Percentiles rank a stretch among this genome's conserved stretches.
phyloP scores from a whole-genome alignment of 2,888 invertebrate species.

The Euspilapteryx auroguttella region DNA sequence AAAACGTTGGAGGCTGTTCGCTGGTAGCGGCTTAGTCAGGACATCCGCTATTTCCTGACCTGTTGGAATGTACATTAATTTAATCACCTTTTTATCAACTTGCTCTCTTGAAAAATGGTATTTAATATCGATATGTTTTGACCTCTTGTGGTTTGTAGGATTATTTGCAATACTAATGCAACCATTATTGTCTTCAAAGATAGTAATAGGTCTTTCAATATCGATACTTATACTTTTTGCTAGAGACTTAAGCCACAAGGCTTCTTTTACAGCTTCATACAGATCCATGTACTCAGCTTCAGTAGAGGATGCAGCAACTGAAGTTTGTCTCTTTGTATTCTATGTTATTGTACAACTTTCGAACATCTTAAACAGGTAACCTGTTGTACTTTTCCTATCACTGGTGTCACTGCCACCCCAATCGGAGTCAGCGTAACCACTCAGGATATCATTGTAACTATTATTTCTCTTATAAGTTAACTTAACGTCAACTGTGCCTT shows the following conservation, averaged over 20 bases:
- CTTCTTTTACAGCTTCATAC: conserved; percentile 15
- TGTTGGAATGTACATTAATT: conserved; percentile 13
- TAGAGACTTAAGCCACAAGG: conserved; percentile 15
- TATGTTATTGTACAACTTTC: conserved; percentile 10
- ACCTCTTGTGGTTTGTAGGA: no score
- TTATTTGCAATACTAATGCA: no score
- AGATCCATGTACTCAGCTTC: no score
- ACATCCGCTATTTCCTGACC: no score
- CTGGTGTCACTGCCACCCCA: conserved; percentile 10
- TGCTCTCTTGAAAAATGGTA: no score
- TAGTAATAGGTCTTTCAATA: conserved; percentile 7
- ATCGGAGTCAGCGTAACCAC: conserved; percentile 16
- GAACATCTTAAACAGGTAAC: conserved; percentile 11
- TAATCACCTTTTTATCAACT: no score
- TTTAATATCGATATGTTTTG: no score
- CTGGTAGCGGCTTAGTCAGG: no score
- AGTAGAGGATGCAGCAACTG: conserved; percentile 11
- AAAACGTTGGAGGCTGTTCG: no score
- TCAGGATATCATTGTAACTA: conserved; percentile 9
- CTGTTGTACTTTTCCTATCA: no score
- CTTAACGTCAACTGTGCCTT: conserved; percentile 13
- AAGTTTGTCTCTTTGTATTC: conserved; percentile 11
- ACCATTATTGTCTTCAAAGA: no score
- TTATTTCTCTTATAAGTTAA: conserved; percentile 10
- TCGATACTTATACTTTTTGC: conserved; percentile 10